Conservation (phyloP, 2,888 invertebrate species). For the Rhagonycha lutea region DNA sequence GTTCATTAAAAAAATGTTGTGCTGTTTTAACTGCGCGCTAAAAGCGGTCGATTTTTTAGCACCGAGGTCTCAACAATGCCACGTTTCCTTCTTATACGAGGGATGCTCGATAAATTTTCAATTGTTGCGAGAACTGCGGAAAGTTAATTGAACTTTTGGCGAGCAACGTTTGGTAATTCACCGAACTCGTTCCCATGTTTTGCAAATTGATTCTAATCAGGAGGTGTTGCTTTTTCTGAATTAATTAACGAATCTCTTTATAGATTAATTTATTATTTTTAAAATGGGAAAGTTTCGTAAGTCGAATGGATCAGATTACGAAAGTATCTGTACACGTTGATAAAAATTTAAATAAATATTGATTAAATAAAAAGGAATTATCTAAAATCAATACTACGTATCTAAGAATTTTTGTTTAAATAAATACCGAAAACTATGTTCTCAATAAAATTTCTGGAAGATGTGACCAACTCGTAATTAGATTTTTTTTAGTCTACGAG, state of each 20-base stretch:
- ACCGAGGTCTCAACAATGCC: not conserved
- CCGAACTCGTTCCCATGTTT: not conserved
- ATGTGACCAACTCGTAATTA: not conserved
- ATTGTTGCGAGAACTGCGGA: not conserved
- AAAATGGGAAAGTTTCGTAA: not conserved
- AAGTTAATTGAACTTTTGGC: not conserved
- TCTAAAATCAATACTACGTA: not conserved
- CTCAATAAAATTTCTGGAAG: not conserved
- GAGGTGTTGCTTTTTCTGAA: not conserved
- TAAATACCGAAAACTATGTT: not conserved
- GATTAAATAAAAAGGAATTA: not conserved
- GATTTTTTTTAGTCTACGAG: not conserved
- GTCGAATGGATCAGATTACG: not conserved
- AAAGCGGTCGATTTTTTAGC: not conserved
- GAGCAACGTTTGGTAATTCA: not conserved
- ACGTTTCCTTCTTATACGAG: not conserved
- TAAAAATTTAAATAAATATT: not conserved
- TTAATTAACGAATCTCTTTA: not conserved
- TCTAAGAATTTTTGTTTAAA: not conserved
- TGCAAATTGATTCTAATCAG: not conserved
- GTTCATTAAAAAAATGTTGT: not conserved
- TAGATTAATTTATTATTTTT: not conserved
- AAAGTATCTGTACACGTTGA: not conserved
- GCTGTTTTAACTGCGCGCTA: not conserved
- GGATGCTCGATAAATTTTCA: not conserved